Evolutionary conservation across 2,888 invertebrate species (phyloP).

Genomic region (Callyntrura guangdongensis): DNA sequence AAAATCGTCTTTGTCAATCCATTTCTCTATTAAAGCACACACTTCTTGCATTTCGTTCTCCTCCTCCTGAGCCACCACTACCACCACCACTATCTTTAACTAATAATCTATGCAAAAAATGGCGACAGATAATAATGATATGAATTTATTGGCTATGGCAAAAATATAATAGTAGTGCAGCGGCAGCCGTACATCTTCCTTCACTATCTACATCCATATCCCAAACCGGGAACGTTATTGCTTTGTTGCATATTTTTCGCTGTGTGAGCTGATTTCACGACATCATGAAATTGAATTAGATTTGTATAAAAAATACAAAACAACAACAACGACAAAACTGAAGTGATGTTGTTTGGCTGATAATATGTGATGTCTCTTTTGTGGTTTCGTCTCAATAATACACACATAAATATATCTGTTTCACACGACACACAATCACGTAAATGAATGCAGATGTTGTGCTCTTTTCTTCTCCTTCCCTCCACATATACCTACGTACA

Average conservation of each 20-base stretch:
- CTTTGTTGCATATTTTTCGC: constrained; percentile 39
- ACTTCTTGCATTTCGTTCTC: constrained; percentile 1
- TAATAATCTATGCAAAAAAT: constrained; percentile 49
- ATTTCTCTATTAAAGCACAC: constrained; percentile 1
- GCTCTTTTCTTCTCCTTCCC: constrained; percentile 9
- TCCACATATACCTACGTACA: constrained; percentile 16
- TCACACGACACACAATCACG: constrained; percentile 67
- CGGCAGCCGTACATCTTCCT: constrained; percentile 13
- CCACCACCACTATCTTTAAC: background rate
- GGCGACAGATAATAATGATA: constrained; percentile 57
- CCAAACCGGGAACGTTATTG: constrained; percentile 4
- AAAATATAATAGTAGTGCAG: constrained; percentile 13
- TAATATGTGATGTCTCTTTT: constrained; percentile 56
- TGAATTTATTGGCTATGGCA: constrained; percentile 48
- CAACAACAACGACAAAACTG: constrained; percentile 20
- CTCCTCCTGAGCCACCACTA: background rate
- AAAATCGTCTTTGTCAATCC: constrained; percentile 69
- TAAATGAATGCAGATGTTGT: constrained; percentile 73
- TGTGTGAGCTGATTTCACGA: constrained; percentile 28
- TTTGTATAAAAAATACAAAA: constrained; percentile 35
- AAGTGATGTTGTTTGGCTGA: constrained; percentile 52
- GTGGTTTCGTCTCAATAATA: constrained; percentile 65
- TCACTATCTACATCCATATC: background rate
- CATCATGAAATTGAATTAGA: constrained; percentile 42
- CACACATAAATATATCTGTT: constrained; percentile 57